phyloP scores from a whole-genome alignment of 2,113 vertebrate genomes.

The Neodon shergylaensis region DNA sequence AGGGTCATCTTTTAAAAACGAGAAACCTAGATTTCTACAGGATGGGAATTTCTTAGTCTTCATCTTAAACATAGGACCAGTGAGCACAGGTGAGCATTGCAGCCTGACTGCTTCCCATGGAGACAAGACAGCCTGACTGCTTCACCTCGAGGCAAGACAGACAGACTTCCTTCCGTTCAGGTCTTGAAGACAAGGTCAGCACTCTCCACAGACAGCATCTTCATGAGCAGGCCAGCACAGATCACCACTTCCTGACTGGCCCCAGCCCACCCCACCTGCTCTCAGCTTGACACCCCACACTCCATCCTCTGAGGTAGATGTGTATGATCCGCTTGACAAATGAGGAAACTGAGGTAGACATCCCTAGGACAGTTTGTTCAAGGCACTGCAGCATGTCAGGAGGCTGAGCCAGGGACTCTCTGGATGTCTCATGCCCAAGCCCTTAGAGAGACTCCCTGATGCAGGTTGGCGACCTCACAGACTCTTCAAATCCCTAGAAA shows the following conservation, averaged over 20 bases:
- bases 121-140: not conserved
- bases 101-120: not conserved
- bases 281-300: not conserved
- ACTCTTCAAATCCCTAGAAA: not conserved
- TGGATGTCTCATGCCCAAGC: not conserved
- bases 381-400: not conserved
- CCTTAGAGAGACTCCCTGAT: not conserved
- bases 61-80: not conserved
- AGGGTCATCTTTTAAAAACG: not conserved
- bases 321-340: not conserved
- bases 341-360: not conserved
- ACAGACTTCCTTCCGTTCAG: not conserved
- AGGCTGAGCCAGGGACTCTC: not conserved
- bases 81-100: not conserved
- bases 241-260: not conserved
- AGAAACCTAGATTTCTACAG: not conserved
- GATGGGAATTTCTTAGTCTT: not conserved
- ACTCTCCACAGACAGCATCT: not conserved
- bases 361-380: not conserved
- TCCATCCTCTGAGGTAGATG: not conserved
- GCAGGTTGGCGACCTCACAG: not conserved
- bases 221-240: not conserved
- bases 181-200: not conserved
- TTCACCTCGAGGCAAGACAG: too few species aligned
- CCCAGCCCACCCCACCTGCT: not conserved